phyloP scores from a whole-genome alignment of 2,888 invertebrate species.

The Phania funesta region DNA sequence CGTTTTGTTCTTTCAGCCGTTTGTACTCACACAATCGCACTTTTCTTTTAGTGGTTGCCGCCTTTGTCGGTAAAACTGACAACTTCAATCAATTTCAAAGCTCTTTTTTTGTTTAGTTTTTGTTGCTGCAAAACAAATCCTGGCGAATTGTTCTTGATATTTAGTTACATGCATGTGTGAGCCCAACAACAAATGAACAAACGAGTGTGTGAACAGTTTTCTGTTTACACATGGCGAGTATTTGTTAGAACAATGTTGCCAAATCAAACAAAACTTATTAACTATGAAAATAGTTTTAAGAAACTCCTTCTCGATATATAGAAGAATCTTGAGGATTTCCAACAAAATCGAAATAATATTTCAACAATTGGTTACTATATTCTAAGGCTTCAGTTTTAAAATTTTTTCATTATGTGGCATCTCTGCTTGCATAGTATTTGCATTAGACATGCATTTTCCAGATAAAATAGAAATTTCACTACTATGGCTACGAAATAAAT shows the following conservation, averaged over 20 bases:
- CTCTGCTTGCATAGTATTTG: slow-evolving; percentile 14
- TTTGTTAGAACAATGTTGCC: slow-evolving; percentile 12
- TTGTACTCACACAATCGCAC: slow-evolving; percentile 36
- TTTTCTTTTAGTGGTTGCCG: slow-evolving; percentile 66
- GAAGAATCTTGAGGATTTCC: neutral
- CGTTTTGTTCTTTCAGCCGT: slow-evolving; percentile 40
- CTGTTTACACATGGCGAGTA: neutral
- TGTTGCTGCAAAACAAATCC: slow-evolving; percentile 59
- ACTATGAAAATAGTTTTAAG: neutral
- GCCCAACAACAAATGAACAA: slow-evolving; percentile 4
- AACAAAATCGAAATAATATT: neutral
- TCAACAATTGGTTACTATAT: neutral
- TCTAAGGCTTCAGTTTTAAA: neutral
- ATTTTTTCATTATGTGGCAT: neutral
- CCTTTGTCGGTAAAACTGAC: slow-evolving; percentile 69
- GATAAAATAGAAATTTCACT: slow-evolving; percentile 37
- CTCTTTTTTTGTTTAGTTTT: slow-evolving; percentile 20
- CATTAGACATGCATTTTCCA: slow-evolving; percentile 27
- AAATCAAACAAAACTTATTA: neutral
- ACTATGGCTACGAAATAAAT: neutral
- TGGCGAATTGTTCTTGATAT: slow-evolving; percentile 65
- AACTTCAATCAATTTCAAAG: slow-evolving; percentile 71
- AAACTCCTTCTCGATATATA: neutral
- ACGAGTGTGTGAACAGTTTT: slow-evolving; percentile 35
- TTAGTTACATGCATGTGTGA: slow-evolving; percentile 56